These are phyloP conservation scores for Calyptommatus sinebrachiatus DNA, from an alignment of 2,113 vertebrate species.

Conservation along the genomic window DNA sequence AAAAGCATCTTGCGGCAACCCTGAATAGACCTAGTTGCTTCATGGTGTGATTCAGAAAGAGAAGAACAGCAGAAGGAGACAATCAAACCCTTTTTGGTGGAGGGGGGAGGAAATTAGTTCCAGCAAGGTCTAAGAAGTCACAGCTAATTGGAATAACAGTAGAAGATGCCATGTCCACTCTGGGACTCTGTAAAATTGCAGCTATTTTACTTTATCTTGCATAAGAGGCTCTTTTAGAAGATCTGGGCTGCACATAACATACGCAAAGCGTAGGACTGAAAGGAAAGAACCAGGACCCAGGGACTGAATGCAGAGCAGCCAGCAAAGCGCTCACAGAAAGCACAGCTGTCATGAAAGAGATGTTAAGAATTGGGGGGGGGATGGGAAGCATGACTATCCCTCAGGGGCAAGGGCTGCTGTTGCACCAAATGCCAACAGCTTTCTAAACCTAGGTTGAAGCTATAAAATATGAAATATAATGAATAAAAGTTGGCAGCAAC, in stretches of 20 bases:
- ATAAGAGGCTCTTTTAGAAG: constrained; percentile 6
- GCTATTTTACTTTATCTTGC: background rate
- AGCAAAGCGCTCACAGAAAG: constrained; percentile 55
- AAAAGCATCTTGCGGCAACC: no score
- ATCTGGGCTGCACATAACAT: background rate
- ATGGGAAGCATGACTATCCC: constrained; percentile 54
- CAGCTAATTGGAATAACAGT: constrained; percentile 9
- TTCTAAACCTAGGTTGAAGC: constrained; percentile 64
- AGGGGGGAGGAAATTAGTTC: background rate
- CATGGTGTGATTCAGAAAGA: background rate
- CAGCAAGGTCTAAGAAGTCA: background rate
- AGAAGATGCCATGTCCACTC: background rate
- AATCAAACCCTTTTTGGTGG: background rate
- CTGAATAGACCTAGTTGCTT: background rate
- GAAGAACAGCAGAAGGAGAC: background rate
- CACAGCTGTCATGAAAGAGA: constrained; percentile 62
- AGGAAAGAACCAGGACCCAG: constrained; percentile 44
- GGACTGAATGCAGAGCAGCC: constrained; percentile 37
- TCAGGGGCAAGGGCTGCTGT: constrained; percentile 65
- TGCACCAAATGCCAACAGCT: constrained; percentile 67
- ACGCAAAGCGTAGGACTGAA: constrained; percentile 24
- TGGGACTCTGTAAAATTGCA: background rate
- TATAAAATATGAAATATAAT: constrained; percentile 72
- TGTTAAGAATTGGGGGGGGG: constrained; percentile 49
- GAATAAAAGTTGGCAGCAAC: constrained; percentile 66